Evolutionary conservation across 2,113 vertebrate species (phyloP).

Genomic region (Apus apus): DNA sequence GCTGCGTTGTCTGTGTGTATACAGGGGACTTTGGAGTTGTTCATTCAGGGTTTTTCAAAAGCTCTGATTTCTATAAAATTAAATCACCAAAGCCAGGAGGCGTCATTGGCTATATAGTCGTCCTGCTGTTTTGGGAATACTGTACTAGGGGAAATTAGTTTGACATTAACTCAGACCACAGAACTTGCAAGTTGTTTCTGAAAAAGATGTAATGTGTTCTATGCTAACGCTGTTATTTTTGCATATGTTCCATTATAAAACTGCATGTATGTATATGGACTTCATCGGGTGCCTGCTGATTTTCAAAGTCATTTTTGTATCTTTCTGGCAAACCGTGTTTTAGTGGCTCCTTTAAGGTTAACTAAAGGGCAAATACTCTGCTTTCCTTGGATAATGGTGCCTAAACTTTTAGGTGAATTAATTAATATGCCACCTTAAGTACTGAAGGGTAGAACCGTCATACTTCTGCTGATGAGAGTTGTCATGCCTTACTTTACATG

Average conservation of each 20-base stretch:
- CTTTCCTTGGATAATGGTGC: neutral
- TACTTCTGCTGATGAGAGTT: neutral
- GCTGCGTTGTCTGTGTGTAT: neutral
- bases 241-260: neutral
- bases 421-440: neutral
- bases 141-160: slow-evolving; percentile 36
- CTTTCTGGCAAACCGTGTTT: neutral
- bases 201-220: neutral
- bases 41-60: slow-evolving; percentile 5
- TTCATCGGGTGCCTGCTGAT: neutral
- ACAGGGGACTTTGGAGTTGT: neutral
- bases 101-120: neutral
- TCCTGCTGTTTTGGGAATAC: slow-evolving; percentile 37
- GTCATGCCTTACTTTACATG: neutral
- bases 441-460: neutral
- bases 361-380: neutral
- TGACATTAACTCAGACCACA: slow-evolving; percentile 28
- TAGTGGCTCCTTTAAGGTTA: neutral
- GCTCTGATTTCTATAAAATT: slow-evolving; percentile 8
- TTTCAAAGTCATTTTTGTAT: slow-evolving; percentile 7
- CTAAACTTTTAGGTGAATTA: neutral
- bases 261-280: neutral
- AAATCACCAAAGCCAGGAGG: slow-evolving; percentile 6
- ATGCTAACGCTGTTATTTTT: neutral
- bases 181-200: neutral